These are phyloP conservation scores for Caranx ignobilis DNA, from an alignment of 2,113 vertebrate genomes.

Conservation along the genomic window DNA sequence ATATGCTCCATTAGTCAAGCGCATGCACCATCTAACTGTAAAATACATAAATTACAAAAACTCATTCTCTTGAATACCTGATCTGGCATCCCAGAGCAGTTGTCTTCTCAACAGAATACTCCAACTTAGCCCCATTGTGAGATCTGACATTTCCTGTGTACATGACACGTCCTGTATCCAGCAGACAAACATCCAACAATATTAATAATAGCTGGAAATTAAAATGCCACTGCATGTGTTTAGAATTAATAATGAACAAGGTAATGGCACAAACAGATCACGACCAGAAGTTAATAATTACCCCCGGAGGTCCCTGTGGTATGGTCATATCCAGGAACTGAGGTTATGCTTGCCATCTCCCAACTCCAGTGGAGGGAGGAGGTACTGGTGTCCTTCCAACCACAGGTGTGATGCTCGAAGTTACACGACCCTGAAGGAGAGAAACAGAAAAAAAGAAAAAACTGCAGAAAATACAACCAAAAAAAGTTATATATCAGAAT, in stretches of 20 bases:
- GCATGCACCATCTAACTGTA: neutral
- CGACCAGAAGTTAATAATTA: constrained; percentile 46
- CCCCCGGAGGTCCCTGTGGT: constrained; percentile 76
- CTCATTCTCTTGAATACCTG: constrained; percentile 60
- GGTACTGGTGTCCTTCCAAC: constrained; percentile 72
- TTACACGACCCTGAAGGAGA: constrained; percentile 75
- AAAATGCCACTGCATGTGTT: neutral
- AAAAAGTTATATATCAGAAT: neutral
- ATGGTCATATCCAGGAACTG: constrained; percentile 79
- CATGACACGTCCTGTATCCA: constrained; percentile 81
- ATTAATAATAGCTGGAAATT: neutral
- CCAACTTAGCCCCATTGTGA: constrained; percentile 42
- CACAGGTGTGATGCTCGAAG: constrained; percentile 81
- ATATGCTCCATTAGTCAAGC: constrained; percentile 6
- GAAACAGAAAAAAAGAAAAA: neutral
- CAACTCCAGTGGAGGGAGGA: constrained; percentile 63
- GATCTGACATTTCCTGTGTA: rapidly evolving
- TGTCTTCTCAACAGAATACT: constrained; percentile 52
- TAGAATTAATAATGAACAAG: neutral
- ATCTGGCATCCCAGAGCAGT: constrained; percentile 79
- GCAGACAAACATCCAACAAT: constrained; percentile 7
- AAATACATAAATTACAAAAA: neutral
- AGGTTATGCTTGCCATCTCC: constrained; percentile 78
- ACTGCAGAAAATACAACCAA: neutral
- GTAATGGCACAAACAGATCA: neutral